Evolutionary conservation across 2,113 vertebrate species (phyloP).

Genomic region (Elachura formosa): DNA sequence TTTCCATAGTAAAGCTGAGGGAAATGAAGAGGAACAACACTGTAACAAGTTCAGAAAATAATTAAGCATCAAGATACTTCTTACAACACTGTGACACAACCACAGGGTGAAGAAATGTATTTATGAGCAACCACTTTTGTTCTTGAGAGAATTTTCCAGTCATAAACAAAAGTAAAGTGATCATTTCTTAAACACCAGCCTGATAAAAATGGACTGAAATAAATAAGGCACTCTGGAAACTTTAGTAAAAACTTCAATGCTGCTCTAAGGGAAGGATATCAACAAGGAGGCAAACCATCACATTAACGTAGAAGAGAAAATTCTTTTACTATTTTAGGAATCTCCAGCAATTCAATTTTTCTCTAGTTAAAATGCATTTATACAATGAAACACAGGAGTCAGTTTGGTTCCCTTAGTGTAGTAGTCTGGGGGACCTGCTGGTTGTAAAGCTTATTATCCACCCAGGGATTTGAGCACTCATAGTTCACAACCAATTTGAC

Average conservation of each 20-base stretch:
- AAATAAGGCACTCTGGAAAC: not conserved
- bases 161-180: not conserved
- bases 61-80: not conserved
- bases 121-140: not conserved
- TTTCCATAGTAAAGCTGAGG: not conserved
- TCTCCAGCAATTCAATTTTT: not conserved
- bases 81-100: not conserved
- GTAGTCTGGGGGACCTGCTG: not conserved
- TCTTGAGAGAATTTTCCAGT: not conserved
- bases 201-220: not conserved
- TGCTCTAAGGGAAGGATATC: not conserved
- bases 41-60: not conserved
- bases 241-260: not conserved
- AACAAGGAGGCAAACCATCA: not conserved
- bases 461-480: not conserved
- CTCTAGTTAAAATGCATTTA: not conserved
- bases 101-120: not conserved
- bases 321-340: not conserved
- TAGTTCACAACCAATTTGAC: conserved; percentile 38
- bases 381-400: not conserved
- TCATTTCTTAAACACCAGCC: not conserved
- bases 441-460: conserved; percentile 27
- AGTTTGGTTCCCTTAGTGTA: accelerated
- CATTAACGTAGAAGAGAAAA: not conserved
- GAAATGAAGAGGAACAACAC: not conserved